These are phyloP conservation scores for Stegastes partitus DNA, from an alignment of 2,113 vertebrate species.

Conservation along the genomic window DNA sequence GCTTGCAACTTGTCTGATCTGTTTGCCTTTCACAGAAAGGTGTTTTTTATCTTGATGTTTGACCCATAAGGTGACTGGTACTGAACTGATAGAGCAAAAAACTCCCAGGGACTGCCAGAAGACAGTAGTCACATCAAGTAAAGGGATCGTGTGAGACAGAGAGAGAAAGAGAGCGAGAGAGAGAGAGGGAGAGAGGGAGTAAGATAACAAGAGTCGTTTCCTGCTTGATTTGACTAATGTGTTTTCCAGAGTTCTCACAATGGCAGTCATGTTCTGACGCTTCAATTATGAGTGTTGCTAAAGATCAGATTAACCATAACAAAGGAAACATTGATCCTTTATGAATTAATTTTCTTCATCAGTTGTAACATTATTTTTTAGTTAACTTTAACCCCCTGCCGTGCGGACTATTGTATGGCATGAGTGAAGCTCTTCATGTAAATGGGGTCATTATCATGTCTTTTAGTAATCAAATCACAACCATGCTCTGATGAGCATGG, in stretches of 20 bases:
- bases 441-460: constrained; percentile 75
- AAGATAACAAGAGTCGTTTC: constrained; percentile 38
- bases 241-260: constrained; percentile 23
- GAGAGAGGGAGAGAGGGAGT: constrained; percentile 5
- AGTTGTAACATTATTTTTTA: constrained; percentile 25
- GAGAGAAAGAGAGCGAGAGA: constrained; percentile 16
- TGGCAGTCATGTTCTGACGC: constrained; percentile 24
- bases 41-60: constrained; percentile 78
- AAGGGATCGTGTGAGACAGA: constrained; percentile 17
- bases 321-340: constrained; percentile 4
- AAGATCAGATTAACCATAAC: constrained; percentile 31
- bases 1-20: constrained; percentile 78
- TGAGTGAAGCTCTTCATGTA: constrained; percentile 53
- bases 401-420: constrained; percentile 35
- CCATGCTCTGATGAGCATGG: constrained; percentile 59
- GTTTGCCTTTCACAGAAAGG: constrained; percentile 71
- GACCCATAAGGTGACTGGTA: constrained; percentile 66
- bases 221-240: constrained; percentile 54
- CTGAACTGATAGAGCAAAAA: constrained; percentile 65
- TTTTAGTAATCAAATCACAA: constrained; percentile 78
- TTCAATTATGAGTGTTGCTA: constrained; percentile 33
- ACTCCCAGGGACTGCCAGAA: constrained; percentile 56
- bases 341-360: constrained; percentile 29
- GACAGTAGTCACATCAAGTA: constrained; percentile 47
- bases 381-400: constrained; percentile 35